Conservation (phyloP, 2,113 vertebrate species). For the Bothrops jararaca region DNA sequence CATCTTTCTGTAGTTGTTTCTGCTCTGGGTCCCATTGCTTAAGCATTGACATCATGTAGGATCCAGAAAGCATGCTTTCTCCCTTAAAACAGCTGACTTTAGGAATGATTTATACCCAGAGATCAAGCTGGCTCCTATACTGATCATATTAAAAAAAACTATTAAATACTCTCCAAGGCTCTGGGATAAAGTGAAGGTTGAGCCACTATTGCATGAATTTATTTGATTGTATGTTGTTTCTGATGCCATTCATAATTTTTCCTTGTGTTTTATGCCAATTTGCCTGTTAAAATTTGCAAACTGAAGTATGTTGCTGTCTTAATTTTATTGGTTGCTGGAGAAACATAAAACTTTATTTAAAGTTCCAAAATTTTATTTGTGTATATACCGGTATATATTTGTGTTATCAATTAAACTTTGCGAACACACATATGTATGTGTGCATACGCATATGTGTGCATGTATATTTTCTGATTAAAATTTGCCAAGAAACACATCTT, state of each 20-base stretch:
- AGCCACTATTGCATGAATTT: neutral
- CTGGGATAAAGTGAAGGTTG: neutral
- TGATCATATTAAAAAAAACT: neutral
- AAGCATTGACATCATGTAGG: neutral
- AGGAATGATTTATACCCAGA: neutral
- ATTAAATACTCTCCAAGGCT: neutral
- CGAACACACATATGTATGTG: no score
- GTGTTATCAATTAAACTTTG: neutral
- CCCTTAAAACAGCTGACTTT: neutral
- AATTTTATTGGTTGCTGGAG: neutral
- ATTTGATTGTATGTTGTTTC: neutral
- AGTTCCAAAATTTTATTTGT: neutral
- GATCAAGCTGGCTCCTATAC: neutral
- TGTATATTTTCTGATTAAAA: no score
- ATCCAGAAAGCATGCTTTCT: neutral
- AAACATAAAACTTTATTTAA: neutral
- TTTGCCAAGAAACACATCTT: no score
- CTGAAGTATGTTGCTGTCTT: neutral
- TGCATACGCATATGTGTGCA: no score
- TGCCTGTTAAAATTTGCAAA: neutral
- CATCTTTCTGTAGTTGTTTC: neutral
- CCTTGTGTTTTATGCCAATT: neutral
- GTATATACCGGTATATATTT: neutral
- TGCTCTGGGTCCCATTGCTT: neutral
- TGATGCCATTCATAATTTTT: neutral